These are phyloP conservation scores for Leucophenga maculata DNA, from an alignment of 2,888 invertebrate genomes.

Conservation along the genomic window DNA sequence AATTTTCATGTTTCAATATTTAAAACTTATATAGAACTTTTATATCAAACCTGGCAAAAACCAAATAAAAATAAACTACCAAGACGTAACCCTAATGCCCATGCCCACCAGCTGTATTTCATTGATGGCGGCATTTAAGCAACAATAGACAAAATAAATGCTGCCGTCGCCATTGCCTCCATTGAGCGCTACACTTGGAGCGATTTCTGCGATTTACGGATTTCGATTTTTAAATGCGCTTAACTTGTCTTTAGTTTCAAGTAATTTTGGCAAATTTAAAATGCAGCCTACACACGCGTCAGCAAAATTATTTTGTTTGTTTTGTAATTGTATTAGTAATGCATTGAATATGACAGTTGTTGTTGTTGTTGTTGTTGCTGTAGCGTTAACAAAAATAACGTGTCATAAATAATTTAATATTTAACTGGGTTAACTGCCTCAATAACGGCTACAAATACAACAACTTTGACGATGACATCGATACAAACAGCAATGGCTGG, in stretches of 20 bases:
- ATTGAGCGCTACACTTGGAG: neutral
- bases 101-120: constrained; percentile 57
- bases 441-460: constrained; percentile 32
- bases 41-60: neutral
- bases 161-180: neutral
- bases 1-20: too few species aligned
- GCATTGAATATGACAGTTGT: constrained; percentile 33
- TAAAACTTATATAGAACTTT: too few species aligned
- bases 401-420: constrained; percentile 46
- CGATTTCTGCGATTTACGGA: neutral
- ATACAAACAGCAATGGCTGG: neutral
- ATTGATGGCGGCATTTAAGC: constrained; percentile 53
- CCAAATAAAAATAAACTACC: neutral
- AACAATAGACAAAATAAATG: constrained; percentile 27
- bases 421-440: constrained; percentile 50
- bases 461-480: neutral
- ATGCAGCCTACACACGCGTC: constrained; percentile 40
- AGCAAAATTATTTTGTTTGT: constrained; percentile 31
- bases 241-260: constrained; percentile 22
- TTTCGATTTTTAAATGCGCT: constrained; percentile 14
- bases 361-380: constrained; percentile 15
- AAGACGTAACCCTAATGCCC: constrained; percentile 52
- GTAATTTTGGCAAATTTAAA: constrained; percentile 31
- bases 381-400: constrained; percentile 28
- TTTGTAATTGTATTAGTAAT: neutral